Conservation (phyloP, 2,113 vertebrate species). For the Pomatorhinus ruficollis region DNA sequence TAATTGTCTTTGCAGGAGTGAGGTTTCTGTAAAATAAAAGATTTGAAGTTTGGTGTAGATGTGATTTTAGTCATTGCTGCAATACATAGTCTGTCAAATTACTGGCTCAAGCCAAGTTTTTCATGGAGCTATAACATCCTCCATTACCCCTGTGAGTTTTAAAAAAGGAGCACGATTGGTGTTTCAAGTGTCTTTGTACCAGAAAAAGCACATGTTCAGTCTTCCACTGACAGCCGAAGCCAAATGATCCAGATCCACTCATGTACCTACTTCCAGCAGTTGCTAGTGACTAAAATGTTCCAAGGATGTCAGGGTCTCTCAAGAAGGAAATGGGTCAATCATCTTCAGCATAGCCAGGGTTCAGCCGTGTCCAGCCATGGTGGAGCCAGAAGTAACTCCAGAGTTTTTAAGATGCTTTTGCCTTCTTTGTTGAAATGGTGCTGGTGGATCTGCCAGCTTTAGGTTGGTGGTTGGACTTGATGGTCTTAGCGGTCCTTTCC, state of each 20-base stretch:
- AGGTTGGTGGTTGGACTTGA: neutral
- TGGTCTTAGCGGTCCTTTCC: neutral
- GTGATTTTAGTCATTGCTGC: neutral
- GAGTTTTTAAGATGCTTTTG: neutral
- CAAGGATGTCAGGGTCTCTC: rapidly evolving
- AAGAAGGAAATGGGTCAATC: neutral
- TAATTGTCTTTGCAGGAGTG: neutral
- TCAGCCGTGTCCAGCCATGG: rapidly evolving
- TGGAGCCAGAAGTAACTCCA: neutral
- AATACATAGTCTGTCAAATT: neutral
- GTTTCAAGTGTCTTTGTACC: neutral
- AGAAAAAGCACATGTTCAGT: neutral
- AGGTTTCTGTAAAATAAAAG: neutral
- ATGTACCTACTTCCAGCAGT: neutral
- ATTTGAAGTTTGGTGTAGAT: neutral
- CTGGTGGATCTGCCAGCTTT: neutral
- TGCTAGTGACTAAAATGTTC: neutral
- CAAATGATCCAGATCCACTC: neutral
- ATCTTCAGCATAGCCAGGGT: neutral
- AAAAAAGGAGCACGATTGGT: neutral
- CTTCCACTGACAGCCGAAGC: neutral
- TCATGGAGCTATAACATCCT: neutral
- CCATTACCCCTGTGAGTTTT: neutral
- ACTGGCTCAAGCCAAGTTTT: neutral
- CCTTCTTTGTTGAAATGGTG: neutral